phyloP scores from a whole-genome alignment of 1,140 invertebrate genomes.

The Bradynema listronoti region DNA sequence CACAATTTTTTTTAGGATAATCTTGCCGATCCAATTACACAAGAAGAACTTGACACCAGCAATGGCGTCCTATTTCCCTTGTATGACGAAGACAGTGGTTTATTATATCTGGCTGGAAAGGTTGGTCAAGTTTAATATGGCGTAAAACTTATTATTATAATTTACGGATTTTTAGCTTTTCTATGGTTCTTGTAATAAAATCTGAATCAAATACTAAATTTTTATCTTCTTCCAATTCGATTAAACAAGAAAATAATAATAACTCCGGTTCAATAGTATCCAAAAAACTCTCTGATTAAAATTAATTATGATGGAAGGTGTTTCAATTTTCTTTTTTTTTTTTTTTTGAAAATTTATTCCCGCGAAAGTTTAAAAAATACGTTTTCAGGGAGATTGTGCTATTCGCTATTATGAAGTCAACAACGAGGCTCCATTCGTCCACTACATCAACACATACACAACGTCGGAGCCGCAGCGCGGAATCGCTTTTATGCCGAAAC shows the following conservation, averaged over 20 bases:
- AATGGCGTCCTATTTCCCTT: conserved; percentile 85
- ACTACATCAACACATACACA: conserved; percentile 84
- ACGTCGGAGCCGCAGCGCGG: conserved; percentile 88
- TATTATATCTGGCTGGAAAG: conserved; percentile 91
- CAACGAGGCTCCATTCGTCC: conserved; percentile 73
- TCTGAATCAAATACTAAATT: too few species aligned
- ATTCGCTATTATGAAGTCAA: conserved; percentile 88
- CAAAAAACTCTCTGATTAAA: too few species aligned
- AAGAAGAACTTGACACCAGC: conserved; percentile 79
- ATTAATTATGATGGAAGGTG: too few species aligned
- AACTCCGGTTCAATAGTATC: too few species aligned
- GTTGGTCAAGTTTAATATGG: conserved; percentile 61
- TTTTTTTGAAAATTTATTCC: too few species aligned
- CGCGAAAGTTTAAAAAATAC: too few species aligned
- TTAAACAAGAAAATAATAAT: too few species aligned
- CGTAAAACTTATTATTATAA: conserved; percentile 60
- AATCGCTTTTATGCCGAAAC: conserved; percentile 82
- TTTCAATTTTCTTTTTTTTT: too few species aligned
- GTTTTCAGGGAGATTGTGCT: conserved; percentile 80
- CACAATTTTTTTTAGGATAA: conserved; percentile 66
- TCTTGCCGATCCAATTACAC: conserved; percentile 68
- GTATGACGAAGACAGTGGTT: conserved; percentile 82
- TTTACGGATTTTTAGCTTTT: too few species aligned
- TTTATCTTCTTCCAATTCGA: too few species aligned
- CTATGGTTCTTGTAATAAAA: too few species aligned